Percentiles rank a stretch among this genome's conserved stretches.
phyloP scores from a whole-genome alignment of 1,140 invertebrate genomes.

The Calosoma granatense region DNA sequence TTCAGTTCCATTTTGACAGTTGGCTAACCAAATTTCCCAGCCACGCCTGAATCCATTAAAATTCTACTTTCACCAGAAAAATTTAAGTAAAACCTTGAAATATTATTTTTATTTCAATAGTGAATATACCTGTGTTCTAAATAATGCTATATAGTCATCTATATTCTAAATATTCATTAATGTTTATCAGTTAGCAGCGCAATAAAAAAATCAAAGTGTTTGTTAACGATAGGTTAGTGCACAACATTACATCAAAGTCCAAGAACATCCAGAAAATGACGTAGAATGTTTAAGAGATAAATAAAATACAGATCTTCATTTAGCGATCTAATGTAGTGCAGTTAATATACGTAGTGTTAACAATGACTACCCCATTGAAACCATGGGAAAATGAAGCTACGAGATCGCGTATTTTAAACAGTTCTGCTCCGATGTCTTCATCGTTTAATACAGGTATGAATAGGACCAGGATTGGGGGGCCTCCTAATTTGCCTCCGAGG shows the following conservation, averaged over 20 bases:
- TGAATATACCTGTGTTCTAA: no score
- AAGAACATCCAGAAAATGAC: neutral
- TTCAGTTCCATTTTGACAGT: neutral
- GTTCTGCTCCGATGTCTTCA: conserved; percentile 37
- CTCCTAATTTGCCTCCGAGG: conserved; percentile 28
- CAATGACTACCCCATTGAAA: neutral
- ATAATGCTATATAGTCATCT: no score
- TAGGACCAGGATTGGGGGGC: conserved; percentile 13
- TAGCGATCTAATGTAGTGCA: neutral
- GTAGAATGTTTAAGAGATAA: neutral
- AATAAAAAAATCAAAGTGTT: no score
- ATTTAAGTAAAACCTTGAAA: no score
- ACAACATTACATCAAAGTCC: neutral
- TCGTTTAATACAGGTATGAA: neutral
- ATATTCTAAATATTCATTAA: no score
- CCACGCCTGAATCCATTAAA: no score
- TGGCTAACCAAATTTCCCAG: neutral
- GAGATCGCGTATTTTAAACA: conserved; percentile 47
- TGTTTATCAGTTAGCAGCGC: no score
- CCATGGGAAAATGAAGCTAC: conserved; percentile 11
- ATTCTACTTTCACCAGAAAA: no score
- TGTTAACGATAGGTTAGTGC: neutral
- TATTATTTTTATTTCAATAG: no score
- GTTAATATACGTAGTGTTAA: neutral
- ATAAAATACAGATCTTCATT: neutral